Evolutionary conservation across 2,888 invertebrate species (phyloP).

Genomic region (Acleris cristana): DNA sequence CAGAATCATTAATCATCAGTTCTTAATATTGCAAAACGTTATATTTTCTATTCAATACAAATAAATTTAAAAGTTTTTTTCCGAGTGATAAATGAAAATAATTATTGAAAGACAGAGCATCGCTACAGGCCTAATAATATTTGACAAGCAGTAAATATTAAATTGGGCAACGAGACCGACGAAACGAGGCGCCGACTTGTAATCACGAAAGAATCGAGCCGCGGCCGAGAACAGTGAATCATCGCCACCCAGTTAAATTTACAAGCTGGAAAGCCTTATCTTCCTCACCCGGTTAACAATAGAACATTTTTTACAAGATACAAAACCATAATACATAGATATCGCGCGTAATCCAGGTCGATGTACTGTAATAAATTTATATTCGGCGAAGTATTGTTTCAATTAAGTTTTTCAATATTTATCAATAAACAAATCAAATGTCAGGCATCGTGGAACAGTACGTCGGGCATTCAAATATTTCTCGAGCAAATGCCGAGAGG

Average conservation of each 20-base stretch:
- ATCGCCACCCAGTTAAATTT: constrained; percentile 68
- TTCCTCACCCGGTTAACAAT: constrained; percentile 63
- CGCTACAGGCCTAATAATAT: constrained; percentile 66
- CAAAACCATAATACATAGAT: constrained; percentile 64
- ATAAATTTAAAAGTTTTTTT: neutral
- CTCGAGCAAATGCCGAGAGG: constrained; percentile 68
- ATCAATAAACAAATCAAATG: constrained; percentile 74
- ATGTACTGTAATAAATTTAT: constrained; percentile 67
- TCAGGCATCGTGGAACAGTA: constrained; percentile 55
- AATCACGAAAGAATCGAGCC: constrained; percentile 58
- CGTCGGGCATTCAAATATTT: constrained; percentile 71
- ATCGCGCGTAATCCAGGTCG: constrained; percentile 53
- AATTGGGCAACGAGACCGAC: constrained; percentile 65
- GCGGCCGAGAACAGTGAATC: constrained; percentile 61
- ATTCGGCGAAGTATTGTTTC: constrained; percentile 69
- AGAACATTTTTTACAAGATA: constrained; percentile 66
- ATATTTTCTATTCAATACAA: too few species aligned
- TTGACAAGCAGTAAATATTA: constrained; percentile 76
- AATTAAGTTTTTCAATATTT: constrained; percentile 69
- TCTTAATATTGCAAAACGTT: too few species aligned
- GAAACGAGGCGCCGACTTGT: constrained; percentile 54
- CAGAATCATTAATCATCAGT: too few species aligned
- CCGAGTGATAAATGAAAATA: neutral
- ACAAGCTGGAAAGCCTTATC: constrained; percentile 69
- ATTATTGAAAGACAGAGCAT: constrained; percentile 52